Conservation (phyloP, 2,888 invertebrate species). For the Oligia fasciuncula region DNA sequence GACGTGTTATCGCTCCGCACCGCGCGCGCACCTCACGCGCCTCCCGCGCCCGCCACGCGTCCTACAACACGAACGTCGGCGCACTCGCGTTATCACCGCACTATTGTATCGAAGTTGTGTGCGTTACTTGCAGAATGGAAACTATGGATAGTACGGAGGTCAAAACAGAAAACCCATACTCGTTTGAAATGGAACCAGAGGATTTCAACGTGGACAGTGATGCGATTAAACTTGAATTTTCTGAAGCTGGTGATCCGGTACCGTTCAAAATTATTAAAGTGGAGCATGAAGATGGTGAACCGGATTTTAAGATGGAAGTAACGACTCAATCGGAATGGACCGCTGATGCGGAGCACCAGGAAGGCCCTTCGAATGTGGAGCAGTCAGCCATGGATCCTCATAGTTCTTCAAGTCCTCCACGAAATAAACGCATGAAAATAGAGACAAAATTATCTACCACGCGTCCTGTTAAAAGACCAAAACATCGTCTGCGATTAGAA, state of each 20-base stretch:
- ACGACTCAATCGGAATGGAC: conserved; percentile 1
- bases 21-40: background rate
- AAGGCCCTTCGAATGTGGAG: conserved; percentile 13
- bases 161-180: conserved; percentile 13
- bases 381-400: background rate
- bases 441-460: background rate
- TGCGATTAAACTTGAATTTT: conserved; percentile 21
- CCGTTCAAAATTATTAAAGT: conserved; percentile 12
- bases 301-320: background rate
- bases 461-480: background rate
- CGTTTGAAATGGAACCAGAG: background rate
- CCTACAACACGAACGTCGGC: background rate
- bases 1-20: background rate
- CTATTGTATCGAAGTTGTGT: background rate
- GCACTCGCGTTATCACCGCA: background rate
- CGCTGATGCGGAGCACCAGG: background rate
- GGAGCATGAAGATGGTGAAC: background rate
- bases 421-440: conserved; percentile 4
- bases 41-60: background rate
- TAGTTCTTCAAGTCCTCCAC: background rate
- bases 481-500: conserved; percentile 18
- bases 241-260: conserved; percentile 21
- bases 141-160: background rate
- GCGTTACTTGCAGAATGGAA: background rate
- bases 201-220: background rate